phyloP scores from a whole-genome alignment of 2,888 invertebrate species.

The Calephelis perditalis region DNA sequence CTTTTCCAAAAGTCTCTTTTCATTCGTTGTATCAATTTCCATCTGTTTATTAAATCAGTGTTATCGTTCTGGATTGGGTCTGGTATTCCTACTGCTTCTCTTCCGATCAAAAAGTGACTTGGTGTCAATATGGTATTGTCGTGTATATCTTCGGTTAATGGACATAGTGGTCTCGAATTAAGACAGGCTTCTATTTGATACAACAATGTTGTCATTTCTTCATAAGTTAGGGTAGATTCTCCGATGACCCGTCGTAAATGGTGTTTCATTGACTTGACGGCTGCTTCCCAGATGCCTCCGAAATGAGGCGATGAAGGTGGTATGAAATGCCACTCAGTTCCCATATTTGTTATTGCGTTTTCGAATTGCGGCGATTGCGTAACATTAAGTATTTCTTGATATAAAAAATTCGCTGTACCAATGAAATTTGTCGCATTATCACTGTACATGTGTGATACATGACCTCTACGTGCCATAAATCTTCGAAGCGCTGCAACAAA shows the following conservation, averaged over 20 bases:
- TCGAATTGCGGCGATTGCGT: not conserved
- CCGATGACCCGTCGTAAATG: not conserved
- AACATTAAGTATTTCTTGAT: not conserved
- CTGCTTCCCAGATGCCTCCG: not conserved
- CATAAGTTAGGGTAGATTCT: conserved; percentile 14
- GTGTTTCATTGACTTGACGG: not conserved
- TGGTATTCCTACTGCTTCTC: conserved; percentile 10
- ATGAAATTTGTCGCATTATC: conserved; percentile 14
- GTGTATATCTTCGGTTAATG: conserved; percentile 13
- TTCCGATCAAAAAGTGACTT: conserved; percentile 23
- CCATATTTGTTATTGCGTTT: not conserved
- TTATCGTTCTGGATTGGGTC: conserved; percentile 12
- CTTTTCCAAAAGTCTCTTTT: not conserved
- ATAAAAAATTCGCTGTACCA: not conserved
- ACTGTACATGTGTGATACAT: conserved; percentile 13
- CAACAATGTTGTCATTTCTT: conserved; percentile 24
- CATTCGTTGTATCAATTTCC: not conserved
- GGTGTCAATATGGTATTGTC: conserved; percentile 25
- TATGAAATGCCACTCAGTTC: not conserved
- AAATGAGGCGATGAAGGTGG: not conserved
- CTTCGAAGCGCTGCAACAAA: conserved; percentile 11
- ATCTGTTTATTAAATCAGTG: not conserved
- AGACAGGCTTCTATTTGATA: conserved; percentile 25
- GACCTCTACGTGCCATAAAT: conserved; percentile 13
- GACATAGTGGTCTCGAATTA: conserved; percentile 23